Base-by-base conservation (phyloP, 1,140 invertebrate species). In the Nylanderia fulva region DNA sequence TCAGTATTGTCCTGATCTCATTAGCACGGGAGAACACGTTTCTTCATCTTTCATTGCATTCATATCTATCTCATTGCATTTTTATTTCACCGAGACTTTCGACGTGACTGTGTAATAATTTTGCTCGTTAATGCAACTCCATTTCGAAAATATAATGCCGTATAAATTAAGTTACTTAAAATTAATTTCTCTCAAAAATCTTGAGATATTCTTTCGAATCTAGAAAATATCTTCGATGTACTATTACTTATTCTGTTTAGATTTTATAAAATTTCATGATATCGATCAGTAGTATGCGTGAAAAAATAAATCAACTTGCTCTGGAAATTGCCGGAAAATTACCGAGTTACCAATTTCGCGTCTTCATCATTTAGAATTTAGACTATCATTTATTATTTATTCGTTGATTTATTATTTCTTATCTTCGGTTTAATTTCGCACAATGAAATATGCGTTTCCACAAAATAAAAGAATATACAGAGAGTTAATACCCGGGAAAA, bases 351-450 rank as follows among this genome's bases (percentile, higher is more conserved):
- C 52, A 54, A 48, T 18, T 48, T 79, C 66, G 45, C 61, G 29
- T 54, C 66, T 68, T 68, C 27, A 76, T 45, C 42, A 68, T 68
- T 21, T 45, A 15, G 29, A 8, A 68, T 68, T 21, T 45, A 15
- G 29, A 8, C 68, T 79, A 79, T 56, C 33, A 52, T 54, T 66
- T 52, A 54, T 68, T 68, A 79, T 79, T 42, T 13, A 18, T 27
- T n/a, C 8, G 76, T 68, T 8, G n/a, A 68, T 66, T 79, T 54
- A 68, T 79, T 56, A 54, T 54, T 68, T 79, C 52, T 66, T 54
- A 68, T 1, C 21, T 15, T 21, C 75, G 42, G 13, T 21, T 11
- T 36, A 29, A 54, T 68, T 68, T 79, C 42, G 36, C 75, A 42
- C 61, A 52, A 66, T 48, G 2, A 5, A 48, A 48, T 36, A 39